phyloP scores from a whole-genome alignment of 2,888 invertebrate species.

The Euplagia quadripunctaria region DNA sequence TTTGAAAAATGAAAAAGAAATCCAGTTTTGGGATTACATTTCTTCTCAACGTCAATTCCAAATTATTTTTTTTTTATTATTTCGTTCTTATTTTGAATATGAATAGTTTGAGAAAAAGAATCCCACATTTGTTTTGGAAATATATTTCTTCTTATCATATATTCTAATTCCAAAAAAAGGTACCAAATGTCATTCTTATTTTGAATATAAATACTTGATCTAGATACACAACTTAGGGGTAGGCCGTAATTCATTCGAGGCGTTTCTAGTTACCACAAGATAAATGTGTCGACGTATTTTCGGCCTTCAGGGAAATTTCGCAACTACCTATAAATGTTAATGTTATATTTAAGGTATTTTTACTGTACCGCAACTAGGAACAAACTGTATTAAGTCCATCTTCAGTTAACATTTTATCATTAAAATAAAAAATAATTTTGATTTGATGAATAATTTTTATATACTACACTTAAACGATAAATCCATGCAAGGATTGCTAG shows the following conservation, averaged over 20 bases:
- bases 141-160: neutral
- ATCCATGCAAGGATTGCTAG: no score
- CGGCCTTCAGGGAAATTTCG: conserved; percentile 20
- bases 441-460: no score
- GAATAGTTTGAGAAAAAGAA: neutral
- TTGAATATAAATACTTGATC: conserved; percentile 4
- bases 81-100: neutral
- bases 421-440: no score
- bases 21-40: neutral
- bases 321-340: conserved; percentile 15
- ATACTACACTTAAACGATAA: no score
- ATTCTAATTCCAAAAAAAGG: neutral
- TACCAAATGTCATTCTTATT: neutral
- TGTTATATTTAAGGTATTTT: conserved; percentile 8
- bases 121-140: neutral
- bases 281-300: conserved; percentile 15
- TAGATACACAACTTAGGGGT: conserved; percentile 3
- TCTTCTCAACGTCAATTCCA: neutral
- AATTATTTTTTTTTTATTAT: no score
- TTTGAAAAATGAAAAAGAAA: neutral
- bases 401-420: neutral
- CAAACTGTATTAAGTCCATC: neutral
- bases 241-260: conserved; percentile 10
- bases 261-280: conserved; percentile 16
- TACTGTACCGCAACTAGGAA: neutral